Percentiles rank a stretch among this genome's conserved stretches.
Conservation (phyloP, 2,888 invertebrate genomes). For the Conistra vaccinii region DNA sequence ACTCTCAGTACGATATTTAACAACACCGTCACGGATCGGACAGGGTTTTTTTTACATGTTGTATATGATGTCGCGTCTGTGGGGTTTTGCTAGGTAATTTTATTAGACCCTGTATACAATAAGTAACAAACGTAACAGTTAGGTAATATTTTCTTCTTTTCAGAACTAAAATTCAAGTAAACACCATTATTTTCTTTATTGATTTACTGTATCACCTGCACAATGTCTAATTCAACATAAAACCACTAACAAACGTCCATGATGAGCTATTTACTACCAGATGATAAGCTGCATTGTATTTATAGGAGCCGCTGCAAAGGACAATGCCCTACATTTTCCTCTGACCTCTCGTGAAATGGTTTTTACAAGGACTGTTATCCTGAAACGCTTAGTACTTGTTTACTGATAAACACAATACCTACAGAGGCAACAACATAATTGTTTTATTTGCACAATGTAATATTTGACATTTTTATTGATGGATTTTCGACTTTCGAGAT, state of each 20-base stretch:
- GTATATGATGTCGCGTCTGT: too few relatives aligned
- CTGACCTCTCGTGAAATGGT: slow-evolving; percentile 53
- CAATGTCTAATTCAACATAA: slow-evolving; percentile 36
- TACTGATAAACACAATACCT: slow-evolving; percentile 31
- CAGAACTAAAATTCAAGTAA: too few relatives aligned
- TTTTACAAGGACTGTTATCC: slow-evolving; percentile 37
- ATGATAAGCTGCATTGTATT: slow-evolving; percentile 52
- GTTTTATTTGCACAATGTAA: slow-evolving; percentile 3
- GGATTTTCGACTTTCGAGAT: neutral
- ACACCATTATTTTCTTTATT: neutral
- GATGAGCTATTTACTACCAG: slow-evolving; percentile 49
- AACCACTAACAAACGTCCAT: slow-evolving; percentile 47
- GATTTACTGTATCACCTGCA: slow-evolving; percentile 19
- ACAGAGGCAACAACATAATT: neutral
- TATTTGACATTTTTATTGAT: neutral
- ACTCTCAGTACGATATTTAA: too few relatives aligned
- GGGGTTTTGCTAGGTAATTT: too few relatives aligned
- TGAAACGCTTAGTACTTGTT: slow-evolving; percentile 39
- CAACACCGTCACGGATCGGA: too few relatives aligned
- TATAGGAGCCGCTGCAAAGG: slow-evolving; percentile 46
- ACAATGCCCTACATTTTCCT: slow-evolving; percentile 64
- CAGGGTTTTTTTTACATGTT: too few relatives aligned
- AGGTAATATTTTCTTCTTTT: neutral
- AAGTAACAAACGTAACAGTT: neutral
- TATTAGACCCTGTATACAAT: too few relatives aligned